Percentiles rank a stretch among this genome's conserved stretches.
Conservation (phyloP, 2,797 vertebrate genomes). For the Sebastes vulpes region DNA sequence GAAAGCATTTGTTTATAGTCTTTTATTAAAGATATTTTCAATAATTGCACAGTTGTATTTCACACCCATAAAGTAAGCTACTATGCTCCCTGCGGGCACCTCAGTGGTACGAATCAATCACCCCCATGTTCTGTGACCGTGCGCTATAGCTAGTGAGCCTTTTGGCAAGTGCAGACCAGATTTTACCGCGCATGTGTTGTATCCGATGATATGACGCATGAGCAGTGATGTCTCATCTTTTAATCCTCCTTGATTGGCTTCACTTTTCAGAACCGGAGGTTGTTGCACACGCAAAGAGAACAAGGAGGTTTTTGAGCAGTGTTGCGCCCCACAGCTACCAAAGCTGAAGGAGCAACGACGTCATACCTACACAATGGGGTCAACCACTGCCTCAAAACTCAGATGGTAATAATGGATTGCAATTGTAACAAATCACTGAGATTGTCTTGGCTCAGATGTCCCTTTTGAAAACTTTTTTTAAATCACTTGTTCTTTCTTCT, state of each 20-base stretch:
- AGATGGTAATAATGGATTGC: not conserved
- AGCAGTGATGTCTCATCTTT: not conserved
- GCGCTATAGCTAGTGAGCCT: not conserved
- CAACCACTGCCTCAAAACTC: not conserved
- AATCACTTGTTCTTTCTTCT: not conserved
- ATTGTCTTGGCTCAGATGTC: not conserved
- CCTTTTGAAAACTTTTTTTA: not conserved
- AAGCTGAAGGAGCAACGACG: not conserved
- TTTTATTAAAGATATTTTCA: too few relatives aligned
- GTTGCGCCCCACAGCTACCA: not conserved
- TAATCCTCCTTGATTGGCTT: not conserved
- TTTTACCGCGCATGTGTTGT: not conserved
- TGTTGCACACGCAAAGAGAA: too few relatives aligned
- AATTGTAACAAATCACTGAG: not conserved
- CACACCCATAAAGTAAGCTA: too few relatives aligned
- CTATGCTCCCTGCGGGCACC: not conserved
- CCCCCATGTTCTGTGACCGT: not conserved
- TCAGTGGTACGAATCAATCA: not conserved
- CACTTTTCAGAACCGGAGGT: not conserved
- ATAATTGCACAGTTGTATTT: too few relatives aligned
- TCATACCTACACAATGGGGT: not conserved
- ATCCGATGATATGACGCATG: not conserved
- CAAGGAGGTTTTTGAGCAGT: too few relatives aligned
- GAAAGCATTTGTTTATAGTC: too few relatives aligned
- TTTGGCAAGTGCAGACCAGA: not conserved